A percentile compares a stretch with the other conserved stretches of the same genome.
These are phyloP conservation scores for Elephas maximus DNA, from an alignment of 2,113 vertebrate genomes.

Conservation along the genomic window DNA sequence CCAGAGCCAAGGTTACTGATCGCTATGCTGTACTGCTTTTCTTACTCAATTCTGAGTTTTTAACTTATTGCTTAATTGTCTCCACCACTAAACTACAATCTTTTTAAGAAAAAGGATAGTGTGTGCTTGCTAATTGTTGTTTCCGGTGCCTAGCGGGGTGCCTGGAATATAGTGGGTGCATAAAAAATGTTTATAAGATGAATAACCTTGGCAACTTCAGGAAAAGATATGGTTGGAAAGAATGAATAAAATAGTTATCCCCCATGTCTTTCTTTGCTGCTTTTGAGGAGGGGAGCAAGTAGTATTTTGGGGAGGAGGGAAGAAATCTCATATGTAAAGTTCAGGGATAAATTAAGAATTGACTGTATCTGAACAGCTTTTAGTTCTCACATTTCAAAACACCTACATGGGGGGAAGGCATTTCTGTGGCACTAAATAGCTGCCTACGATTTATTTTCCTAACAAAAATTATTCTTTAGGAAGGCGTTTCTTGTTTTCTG, in stretches of 20 bases:
- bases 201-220: neutral
- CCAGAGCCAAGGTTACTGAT: neutral
- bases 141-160: neutral
- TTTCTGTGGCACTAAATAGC: neutral
- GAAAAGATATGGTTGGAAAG: neutral
- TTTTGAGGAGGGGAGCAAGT: neutral
- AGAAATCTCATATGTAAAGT: neutral
- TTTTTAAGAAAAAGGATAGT: slow-evolving; percentile 18
- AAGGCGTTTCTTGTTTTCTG: neutral
- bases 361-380: neutral
- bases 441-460: neutral
- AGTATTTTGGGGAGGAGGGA: neutral
- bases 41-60: slow-evolving; percentile 1
- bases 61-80: neutral
- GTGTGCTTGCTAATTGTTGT: neutral
- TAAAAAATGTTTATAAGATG: neutral
- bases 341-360: neutral
- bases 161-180: neutral
- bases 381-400: slow-evolving; percentile 27
- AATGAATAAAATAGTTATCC: neutral
- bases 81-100: neutral
- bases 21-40: neutral
- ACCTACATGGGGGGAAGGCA: neutral
- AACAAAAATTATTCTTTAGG: neutral
- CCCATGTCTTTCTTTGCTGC: neutral